A percentile compares a stretch with the other conserved stretches of the same genome.
phyloP scores from a whole-genome alignment of 1,140 invertebrate species.

The Pseudomyrmex cubaensis region DNA sequence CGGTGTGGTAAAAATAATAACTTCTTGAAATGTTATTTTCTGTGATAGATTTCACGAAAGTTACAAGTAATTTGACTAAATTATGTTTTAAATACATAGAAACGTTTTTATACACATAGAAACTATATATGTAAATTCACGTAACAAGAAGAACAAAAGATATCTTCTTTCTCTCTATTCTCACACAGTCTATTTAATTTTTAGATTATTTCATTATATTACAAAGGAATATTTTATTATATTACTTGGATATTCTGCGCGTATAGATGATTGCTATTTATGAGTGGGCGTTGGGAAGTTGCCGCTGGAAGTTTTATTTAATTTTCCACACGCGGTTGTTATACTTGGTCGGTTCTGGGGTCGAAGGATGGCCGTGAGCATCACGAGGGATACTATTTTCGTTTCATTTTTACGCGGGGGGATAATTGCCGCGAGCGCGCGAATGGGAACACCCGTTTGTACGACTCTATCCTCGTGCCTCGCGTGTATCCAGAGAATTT shows the following conservation, averaged over 20 bases:
- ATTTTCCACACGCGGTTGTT: slow-evolving; percentile 41
- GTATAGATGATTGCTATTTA: slow-evolving; percentile 34
- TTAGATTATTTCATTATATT: background rate
- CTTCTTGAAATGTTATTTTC: background rate
- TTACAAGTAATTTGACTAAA: too few relatives aligned
- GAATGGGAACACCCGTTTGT: slow-evolving; percentile 20
- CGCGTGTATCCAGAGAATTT: slow-evolving; percentile 33
- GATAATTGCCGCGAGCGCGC: slow-evolving; percentile 26
- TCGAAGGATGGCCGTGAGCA: slow-evolving; percentile 31
- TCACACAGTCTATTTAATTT: background rate
- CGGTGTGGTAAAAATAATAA: background rate
- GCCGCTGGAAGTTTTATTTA: slow-evolving; percentile 27
- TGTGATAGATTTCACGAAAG: background rate
- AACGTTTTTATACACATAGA: too few relatives aligned
- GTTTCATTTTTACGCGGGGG: slow-evolving; percentile 44
- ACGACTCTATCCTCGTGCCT: background rate
- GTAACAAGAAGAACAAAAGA: background rate
- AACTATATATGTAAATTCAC: background rate
- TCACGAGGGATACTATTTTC: slow-evolving; percentile 44
- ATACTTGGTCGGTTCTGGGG: slow-evolving; percentile 8
- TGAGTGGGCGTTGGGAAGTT: background rate
- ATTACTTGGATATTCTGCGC: background rate
- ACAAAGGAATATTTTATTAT: background rate
- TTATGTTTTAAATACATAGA: too few relatives aligned
- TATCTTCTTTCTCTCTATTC: too few relatives aligned